Base-by-base conservation (phyloP, 2,888 invertebrate genomes). In the Drosophila mayaguana region DNA sequence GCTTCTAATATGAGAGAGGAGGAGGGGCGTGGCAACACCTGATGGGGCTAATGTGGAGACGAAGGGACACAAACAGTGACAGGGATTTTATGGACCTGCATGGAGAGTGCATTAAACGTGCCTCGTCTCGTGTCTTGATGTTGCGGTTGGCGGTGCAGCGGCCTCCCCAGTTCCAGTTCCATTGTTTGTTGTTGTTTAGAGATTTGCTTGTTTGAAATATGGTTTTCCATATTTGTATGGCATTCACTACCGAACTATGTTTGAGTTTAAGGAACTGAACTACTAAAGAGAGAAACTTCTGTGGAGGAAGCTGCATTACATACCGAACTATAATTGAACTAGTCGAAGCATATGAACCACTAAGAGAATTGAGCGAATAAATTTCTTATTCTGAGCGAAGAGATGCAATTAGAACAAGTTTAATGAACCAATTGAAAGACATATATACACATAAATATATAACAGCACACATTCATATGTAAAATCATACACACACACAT, bases 11-110 rank as follows among this genome's bases (percentile, higher is more conserved):
- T 57, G 22, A 34, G 45, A 14, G 22, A 32, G 32, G 42, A 9
- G 3, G 8, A 9, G 55, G 61, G 48, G 64, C 83, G 81, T 89
- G 90, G 63, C 90, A 83, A 90, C 89, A 86, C 90, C 90, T 90
- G 85, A 90, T 75, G 75, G 73, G 69, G 42, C 48, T 14, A 28
- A 12, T 20, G 43, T 20, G 43, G 32, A 32, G 18, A 20, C 42
- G 55, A 25, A 25, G 36, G 9, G 18, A 28, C 25, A 32, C 42
- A 20, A 32, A 14, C 28, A 59, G 42, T 25, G 55, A 43, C 50
- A 20, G 38, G 53, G 22, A 42, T 14, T 22, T 45, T 43, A 51
- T 59, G 69, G 60, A 60, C n/a, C 32, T 61, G 50, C 43, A 51
- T 42, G 68, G 74, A 80, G 81, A 80, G 80, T 80, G 71, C 74